Conservation (phyloP, 2,113 vertebrate genomes). For the Poeciliopsis occidentalis region DNA sequence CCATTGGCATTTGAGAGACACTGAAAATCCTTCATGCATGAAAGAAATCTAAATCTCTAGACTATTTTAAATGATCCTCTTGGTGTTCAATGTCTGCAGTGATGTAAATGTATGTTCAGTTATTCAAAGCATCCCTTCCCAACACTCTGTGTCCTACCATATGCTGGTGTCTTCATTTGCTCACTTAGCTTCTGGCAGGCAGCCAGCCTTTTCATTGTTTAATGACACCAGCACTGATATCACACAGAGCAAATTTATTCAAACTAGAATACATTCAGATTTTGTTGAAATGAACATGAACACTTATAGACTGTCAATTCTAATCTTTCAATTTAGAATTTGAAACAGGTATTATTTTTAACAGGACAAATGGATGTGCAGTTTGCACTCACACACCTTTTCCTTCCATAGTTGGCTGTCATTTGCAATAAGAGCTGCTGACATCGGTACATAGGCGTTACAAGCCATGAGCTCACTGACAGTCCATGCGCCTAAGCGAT, state of each 20-base stretch:
- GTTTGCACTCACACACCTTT: slow-evolving; percentile 17
- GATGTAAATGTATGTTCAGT: neutral
- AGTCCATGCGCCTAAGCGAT: slow-evolving; percentile 9
- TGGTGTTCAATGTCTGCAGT: neutral
- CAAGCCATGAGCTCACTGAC: slow-evolving; percentile 52
- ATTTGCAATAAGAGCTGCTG: slow-evolving; percentile 27
- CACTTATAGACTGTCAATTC: neutral
- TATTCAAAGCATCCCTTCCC: neutral
- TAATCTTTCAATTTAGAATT: neutral
- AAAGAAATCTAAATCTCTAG: neutral
- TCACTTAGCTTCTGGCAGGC: slow-evolving; percentile 15
- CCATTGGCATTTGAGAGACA: neutral
- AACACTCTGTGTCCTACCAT: neutral
- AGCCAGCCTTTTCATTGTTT: slow-evolving; percentile 1
- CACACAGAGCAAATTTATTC: neutral
- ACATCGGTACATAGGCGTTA: slow-evolving; percentile 25
- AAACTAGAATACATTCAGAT: neutral
- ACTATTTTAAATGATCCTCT: neutral
- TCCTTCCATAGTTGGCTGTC: slow-evolving; percentile 29
- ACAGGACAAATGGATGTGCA: neutral
- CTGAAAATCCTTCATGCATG: neutral
- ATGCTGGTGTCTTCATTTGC: slow-evolving; percentile 6
- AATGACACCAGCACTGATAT: slow-evolving; percentile 10
- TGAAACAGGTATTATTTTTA: neutral
- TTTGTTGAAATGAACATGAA: neutral